Base-by-base conservation (phyloP, 2,113 vertebrate genomes). In the Anoplopoma fimbria region DNA sequence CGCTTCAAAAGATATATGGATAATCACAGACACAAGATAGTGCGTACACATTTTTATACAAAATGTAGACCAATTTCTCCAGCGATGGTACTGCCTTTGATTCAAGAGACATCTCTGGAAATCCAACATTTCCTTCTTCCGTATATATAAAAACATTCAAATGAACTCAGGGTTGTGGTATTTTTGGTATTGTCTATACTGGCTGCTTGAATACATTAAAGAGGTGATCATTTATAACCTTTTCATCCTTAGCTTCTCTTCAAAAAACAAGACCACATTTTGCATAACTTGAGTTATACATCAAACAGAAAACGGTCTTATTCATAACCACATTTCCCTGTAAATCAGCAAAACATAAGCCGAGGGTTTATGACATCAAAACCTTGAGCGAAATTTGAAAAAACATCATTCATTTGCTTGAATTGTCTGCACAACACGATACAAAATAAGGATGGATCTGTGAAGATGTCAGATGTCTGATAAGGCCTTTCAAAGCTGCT, bases 401-500 rank as follows among this genome's bases (percentile, higher is more conserved):
- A 14, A 67, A 10, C 60, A 51, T 51, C 40, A 72, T 69, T 70
- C 1, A 67, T 14, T 14, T 8, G 23, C 57, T 33, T 65, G 19
- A 81, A 70, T 23, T 12, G 1, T 55, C 31, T 34, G 53, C 63
- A 64, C 53, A 49, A 67, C 72, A 67, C 38, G n/a, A n/a, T 8
- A 10, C 33, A 29, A 38, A 21, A 9, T 64, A n/a, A 75, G 19
- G 15, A 68, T 19, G 51, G 6, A 45, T 34, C 19, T 25, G 58
- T 34, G 58, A 55, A 31, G 21, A 7, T 13, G 29, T 74, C 6
- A 51, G 70, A 75, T 53, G 31, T n/a, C 49, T 34, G 58, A 84
- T 40, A 10, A 33, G 4, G 57, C 57, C 57, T 0, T 9, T 67
- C 29, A 27, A 4, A 74, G 53, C 38, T 25, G 65, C 63, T 25